Base-by-base conservation (phyloP, 2,113 vertebrate genomes). In the Connochaetes taurinus region DNA sequence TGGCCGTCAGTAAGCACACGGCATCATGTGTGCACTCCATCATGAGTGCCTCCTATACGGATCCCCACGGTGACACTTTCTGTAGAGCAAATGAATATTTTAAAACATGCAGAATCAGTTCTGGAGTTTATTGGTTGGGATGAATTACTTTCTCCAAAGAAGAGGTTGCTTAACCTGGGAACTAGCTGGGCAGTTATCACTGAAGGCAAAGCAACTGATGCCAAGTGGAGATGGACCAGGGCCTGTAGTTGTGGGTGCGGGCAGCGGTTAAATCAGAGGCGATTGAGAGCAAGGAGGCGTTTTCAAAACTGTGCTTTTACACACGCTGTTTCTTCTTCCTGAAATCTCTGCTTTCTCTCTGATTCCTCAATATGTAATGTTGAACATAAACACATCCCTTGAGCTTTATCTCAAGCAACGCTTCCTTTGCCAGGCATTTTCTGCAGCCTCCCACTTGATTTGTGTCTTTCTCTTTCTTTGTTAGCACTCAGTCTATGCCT, bases 21-120 rank as follows among this genome's bases (percentile, higher is more conserved):
- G 2, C 4, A 13, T n/a, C n/a, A 31, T 29, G 57, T 83, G 19
- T 6, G 94, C 13, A 12, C 5, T 57, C 36, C 5, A 57, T 58
- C n/a, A 74, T 12, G 9, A 71, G 0, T 29, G 47, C 12, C 64
- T 58, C n/a, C 64, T 88, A 27, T 29, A 14, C 14, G 43, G 25
- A 93, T 64, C 29, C 29, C n/a, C 7, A 4, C n/a, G 16, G 57
- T 76, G 52, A 85, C 43, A 12, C 13, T 14, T 85, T 88, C n/a
- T 40, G 12, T 60, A 87, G 91, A 91, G 29, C 31, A 82, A 31
- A 55, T 93, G 47, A 91, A 29, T 97, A 60, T 92, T 95, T 97
- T 74, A 40, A 40, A 87, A 47, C 12, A 3, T 55, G 10, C 10
- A 67, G 40, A 94, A 33, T 21, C 3, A 64, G 45, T 21, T 83